Percentiles rank a stretch among this genome's conserved stretches.
These are phyloP conservation scores for Papilio polytes DNA, from an alignment of 1,140 invertebrate genomes.

Conservation along the genomic window DNA sequence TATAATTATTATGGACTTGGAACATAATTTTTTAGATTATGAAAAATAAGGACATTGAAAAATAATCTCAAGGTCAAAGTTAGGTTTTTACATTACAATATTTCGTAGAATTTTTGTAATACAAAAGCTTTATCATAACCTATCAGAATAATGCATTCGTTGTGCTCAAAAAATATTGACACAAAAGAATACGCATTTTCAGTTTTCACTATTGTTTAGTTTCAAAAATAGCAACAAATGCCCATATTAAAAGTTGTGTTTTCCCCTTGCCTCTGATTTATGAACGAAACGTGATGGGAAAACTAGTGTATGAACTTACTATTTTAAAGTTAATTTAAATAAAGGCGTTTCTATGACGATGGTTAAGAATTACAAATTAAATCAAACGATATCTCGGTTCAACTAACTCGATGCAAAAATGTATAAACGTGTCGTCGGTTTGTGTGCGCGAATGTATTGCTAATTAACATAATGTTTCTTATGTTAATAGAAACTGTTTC, in stretches of 20 bases:
- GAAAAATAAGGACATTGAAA: not conserved
- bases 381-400: not conserved
- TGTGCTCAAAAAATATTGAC: too few species aligned
- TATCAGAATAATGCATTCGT: too few species aligned
- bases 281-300: not conserved
- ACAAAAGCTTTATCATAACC: too few species aligned
- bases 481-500: conserved; percentile 19
- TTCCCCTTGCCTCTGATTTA: not conserved
- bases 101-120: too few species aligned
- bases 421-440: not conserved
- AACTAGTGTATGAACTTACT: not conserved
- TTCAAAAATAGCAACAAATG: not conserved
- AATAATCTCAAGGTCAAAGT: not conserved
- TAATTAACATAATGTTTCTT: conserved; percentile 32
- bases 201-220: too few species aligned
- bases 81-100: not conserved
- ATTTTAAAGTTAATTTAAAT: not conserved
- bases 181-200: too few species aligned
- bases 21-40: not conserved
- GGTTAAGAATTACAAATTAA: not conserved
- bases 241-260: not conserved
- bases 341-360: not conserved
- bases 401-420: not conserved
- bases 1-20: not conserved
- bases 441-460: conserved; percentile 9